phyloP scores from a whole-genome alignment of 2,888 invertebrate species.

The Argynnis bischoffii region DNA sequence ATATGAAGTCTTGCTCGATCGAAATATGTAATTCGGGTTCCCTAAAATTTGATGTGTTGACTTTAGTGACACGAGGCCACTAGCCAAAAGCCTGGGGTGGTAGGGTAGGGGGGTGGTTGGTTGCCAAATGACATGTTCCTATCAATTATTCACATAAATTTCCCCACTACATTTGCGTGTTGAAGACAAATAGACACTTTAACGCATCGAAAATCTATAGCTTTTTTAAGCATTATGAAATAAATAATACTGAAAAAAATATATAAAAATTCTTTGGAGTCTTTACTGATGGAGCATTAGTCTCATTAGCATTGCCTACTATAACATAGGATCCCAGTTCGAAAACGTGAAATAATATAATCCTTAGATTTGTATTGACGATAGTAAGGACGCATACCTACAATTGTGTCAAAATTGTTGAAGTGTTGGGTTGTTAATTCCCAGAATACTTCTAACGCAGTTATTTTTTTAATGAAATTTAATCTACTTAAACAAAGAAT shows the following conservation, averaged over 20 bases:
- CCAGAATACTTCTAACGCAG: too few species aligned
- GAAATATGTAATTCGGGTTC: constrained; percentile 12
- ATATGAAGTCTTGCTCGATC: not conserved
- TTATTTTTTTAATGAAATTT: too few species aligned
- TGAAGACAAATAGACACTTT: constrained; percentile 76
- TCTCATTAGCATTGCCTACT: too few species aligned
- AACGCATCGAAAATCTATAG: constrained; percentile 52
- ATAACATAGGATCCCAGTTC: too few species aligned
- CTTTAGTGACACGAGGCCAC: constrained; percentile 49
- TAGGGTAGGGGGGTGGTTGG: constrained; percentile 56
- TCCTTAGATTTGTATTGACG: too few species aligned
- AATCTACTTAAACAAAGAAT: constrained; percentile 14
- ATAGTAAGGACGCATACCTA: too few species aligned
- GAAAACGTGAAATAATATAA: too few species aligned
- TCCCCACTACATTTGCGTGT: constrained; percentile 80
- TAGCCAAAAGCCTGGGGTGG: constrained; percentile 50
- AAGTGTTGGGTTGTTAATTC: too few species aligned
- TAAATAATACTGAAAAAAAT: not conserved
- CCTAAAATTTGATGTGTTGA: constrained; percentile 41
- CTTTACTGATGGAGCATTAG: too few species aligned
- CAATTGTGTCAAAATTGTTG: too few species aligned
- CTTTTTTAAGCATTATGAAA: constrained; percentile 1
- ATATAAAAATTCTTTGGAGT: not conserved
- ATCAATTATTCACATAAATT: constrained; percentile 81
- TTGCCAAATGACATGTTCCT: constrained; percentile 78